Base-by-base conservation (phyloP, 30 jellyfish, hydroid and myxozoan species). In the Rhopilema esculentum region DNA sequence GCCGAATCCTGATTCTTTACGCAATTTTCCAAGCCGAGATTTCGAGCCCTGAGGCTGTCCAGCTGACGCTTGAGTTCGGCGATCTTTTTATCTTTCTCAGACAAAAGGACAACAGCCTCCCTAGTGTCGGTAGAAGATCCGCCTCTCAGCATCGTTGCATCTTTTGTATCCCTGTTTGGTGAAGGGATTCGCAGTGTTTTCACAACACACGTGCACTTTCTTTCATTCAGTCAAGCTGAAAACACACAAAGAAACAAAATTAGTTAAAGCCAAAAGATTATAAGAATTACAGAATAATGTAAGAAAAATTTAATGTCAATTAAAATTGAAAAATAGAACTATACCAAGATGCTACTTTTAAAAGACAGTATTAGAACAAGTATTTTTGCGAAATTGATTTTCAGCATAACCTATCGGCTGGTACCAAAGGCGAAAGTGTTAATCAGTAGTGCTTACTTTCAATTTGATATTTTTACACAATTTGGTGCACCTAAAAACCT, bases 1-100 rank as follows among this genome's bases (percentile, higher is more conserved):
- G 93, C 93, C 64, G 93, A 84, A 72, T 84, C 93, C 74, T 84
- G 93, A 49, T 84, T 84, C 50, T 84, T 84, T 71, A 72, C 83
- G 80, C 87, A 84, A 31, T 51, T 84, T 27, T 50, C 87, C 71
- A 84, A 33, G 9, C 93, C 93, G 26, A 77, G 30, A 48, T 72
- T 84, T 18, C 83, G 73, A 31, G 93, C 8, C 64, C 74, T 71
- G 27, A 84, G 65, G 27, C 72, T 80, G 30, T 69, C 49, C 17
- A 84, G 81, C 82, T 84, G 93, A 4, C 84, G 82, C 65, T 84
- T 84, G 22, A 84, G 62, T 0, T 68, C 87, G 66, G 87, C 69
- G 15, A 84, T 84, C 66, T 84, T 84, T 28, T 28, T 51, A 72
- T 84, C 93, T 52, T 84, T 84, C 31, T 84, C 86, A 0, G 93